Conservation (phyloP, 1,140 invertebrate genomes). For the Trichoplusia ni region DNA sequence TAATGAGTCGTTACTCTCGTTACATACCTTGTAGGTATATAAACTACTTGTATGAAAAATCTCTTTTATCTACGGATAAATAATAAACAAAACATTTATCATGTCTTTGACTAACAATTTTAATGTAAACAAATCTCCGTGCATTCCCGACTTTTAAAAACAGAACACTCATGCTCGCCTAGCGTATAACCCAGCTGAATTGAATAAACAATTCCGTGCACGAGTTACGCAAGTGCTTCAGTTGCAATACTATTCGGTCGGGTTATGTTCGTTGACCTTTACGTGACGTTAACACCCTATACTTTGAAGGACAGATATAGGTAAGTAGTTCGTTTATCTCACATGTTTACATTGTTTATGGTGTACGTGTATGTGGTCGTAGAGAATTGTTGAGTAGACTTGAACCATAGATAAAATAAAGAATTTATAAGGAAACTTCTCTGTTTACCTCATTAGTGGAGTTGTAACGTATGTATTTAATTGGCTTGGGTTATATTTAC, state of each 20-base stretch:
- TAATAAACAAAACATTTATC: constrained; percentile 21
- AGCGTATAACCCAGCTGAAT: constrained; percentile 45
- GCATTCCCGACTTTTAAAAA: constrained; percentile 23
- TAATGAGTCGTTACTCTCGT: not conserved
- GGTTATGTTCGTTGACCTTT: constrained; percentile 57
- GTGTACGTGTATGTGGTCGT: not conserved
- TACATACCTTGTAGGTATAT: not conserved
- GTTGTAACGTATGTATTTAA: too few species aligned
- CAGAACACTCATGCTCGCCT: constrained; percentile 7
- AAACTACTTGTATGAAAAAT: not conserved
- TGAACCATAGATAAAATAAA: too few species aligned
- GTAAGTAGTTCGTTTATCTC: constrained; percentile 28
- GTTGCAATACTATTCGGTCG: constrained; percentile 34
- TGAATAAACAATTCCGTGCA: constrained; percentile 14
- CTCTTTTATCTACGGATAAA: not conserved
- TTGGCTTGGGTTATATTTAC: too few species aligned
- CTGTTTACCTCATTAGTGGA: too few species aligned
- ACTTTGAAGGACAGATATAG: constrained; percentile 27
- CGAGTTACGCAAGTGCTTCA: not conserved
- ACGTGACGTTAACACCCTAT: constrained; percentile 33
- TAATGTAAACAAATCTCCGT: constrained; percentile 28
- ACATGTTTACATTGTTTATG: not conserved
- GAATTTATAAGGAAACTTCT: too few species aligned
- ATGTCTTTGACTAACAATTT: constrained; percentile 25
- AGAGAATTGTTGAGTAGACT: not conserved